Percentiles rank a stretch among this genome's conserved stretches.
Conservation (phyloP, 2,888 invertebrate genomes). For the Agonopterix arenella region DNA sequence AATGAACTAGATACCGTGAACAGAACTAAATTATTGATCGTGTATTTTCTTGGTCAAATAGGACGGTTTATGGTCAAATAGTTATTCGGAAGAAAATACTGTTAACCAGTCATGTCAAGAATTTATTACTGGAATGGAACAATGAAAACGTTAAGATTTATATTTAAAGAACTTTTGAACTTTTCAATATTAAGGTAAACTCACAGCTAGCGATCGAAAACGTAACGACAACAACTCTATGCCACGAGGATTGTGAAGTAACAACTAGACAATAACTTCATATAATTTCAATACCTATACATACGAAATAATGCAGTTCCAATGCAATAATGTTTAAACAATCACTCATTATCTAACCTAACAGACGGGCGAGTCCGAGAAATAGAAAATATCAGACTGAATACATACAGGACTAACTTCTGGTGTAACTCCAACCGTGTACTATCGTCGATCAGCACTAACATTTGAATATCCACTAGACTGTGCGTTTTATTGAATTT, state of each 20-base stretch:
- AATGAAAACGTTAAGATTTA: background rate
- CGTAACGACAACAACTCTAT: slow-evolving; percentile 49
- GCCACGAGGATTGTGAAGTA: slow-evolving; percentile 45
- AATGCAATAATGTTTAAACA: slow-evolving; percentile 42
- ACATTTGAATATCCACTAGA: slow-evolving; percentile 69
- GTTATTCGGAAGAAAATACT: background rate
- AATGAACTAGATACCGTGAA: no score
- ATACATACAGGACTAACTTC: slow-evolving; percentile 46
- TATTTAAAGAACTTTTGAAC: background rate
- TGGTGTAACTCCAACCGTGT: slow-evolving; percentile 50
- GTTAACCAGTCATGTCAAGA: no score
- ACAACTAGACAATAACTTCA: slow-evolving; percentile 49
- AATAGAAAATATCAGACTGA: slow-evolving; percentile 45
- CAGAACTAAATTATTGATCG: background rate
- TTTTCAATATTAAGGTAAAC: background rate
- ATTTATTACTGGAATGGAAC: background rate
- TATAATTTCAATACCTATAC: slow-evolving; percentile 40
- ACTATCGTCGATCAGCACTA: slow-evolving; percentile 58
- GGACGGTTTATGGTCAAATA: slow-evolving; percentile 33
- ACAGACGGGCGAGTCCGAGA: slow-evolving; percentile 57
- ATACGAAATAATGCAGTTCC: slow-evolving; percentile 40
- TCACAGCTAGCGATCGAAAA: slow-evolving; percentile 56
- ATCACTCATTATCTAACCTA: slow-evolving; percentile 56
- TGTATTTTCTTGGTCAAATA: slow-evolving; percentile 29
- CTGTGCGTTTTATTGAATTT: slow-evolving; percentile 75